These are phyloP conservation scores for Elegia similella DNA, from an alignment of 2,888 invertebrate species.

Conservation along the genomic window DNA sequence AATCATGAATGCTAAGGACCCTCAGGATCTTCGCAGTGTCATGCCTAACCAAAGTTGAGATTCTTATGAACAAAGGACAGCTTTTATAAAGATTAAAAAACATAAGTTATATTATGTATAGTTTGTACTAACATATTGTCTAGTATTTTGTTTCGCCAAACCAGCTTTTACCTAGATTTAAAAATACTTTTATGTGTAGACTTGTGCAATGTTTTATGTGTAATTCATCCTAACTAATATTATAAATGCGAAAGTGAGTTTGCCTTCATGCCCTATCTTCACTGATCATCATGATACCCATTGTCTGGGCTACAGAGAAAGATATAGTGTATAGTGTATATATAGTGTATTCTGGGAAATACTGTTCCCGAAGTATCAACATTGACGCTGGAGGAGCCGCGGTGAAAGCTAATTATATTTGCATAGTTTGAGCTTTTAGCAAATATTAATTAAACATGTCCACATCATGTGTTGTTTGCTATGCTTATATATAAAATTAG, in stretches of 20 bases:
- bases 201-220: neutral
- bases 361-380: no score
- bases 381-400: no score
- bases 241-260: no score
- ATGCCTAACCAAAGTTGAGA: slow-evolving; percentile 43
- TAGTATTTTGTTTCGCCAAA: neutral
- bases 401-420: no score
- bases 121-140: slow-evolving; percentile 11
- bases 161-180: neutral
- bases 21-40: slow-evolving; percentile 19
- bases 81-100: neutral
- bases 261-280: no score
- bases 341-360: no score
- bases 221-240: no score
- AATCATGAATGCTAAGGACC: slow-evolving; percentile 21
- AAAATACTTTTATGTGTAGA: neutral
- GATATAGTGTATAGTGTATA: no score
- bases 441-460: neutral
- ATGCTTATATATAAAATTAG: neutral
- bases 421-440: no score
- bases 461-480: neutral
- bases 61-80: neutral
- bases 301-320: no score
- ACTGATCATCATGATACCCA: no score
- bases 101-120: neutral